Evolutionary conservation across 2,797 vertebrate genomes (phyloP), one percentile per base, ranked within the genome.

Genomic region (Melanotaenia trifasciata): DNA sequence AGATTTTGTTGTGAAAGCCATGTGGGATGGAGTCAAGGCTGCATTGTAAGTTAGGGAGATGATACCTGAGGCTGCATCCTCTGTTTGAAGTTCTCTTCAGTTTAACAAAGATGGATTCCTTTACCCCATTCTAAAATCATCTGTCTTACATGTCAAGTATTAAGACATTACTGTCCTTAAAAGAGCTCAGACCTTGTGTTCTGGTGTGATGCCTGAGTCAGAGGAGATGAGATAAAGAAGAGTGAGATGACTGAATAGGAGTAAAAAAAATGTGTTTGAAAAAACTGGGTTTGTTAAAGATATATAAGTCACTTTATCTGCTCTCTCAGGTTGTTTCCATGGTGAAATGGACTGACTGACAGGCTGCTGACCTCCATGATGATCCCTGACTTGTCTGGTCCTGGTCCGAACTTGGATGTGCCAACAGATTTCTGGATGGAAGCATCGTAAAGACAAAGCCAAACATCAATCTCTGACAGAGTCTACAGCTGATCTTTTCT

Each of bases 301-400:
- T 11, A 12, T 11, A n/a, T 6, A n/a, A 35, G 5, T 50, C 28
- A 36, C 50, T 5, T 50, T 9, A 10, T 5, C 54, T 72, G 5
- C 1, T 18, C 30, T 53, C 33, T 59, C 56, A 66, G 67, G 43
- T 36, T 26, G 54, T 64, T 65, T 57, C 53, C 12, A 43, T 9
- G 53, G 28, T n/a, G 68, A 45, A n/a, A 16, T 10, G 4, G 30
- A 59, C 33, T 66, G 13, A 40, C 38, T 13, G 6, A 20, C 43
- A 14, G 30, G 32, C 40, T 64, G 40, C 3, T 0, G 1, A 72
- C 60, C 4, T 64, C 22, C 18, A 30, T 30, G 22, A 30, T 30
- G 43, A 64, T 45, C 36, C 18, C 50, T 20, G 50, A 63, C 47
- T 40, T 32, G 14, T 30, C 51, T 63, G 50, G 54, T 45, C 50